These are phyloP conservation scores for Thelaira solivaga DNA, from an alignment of 2,888 invertebrate species.

Conservation along the genomic window DNA sequence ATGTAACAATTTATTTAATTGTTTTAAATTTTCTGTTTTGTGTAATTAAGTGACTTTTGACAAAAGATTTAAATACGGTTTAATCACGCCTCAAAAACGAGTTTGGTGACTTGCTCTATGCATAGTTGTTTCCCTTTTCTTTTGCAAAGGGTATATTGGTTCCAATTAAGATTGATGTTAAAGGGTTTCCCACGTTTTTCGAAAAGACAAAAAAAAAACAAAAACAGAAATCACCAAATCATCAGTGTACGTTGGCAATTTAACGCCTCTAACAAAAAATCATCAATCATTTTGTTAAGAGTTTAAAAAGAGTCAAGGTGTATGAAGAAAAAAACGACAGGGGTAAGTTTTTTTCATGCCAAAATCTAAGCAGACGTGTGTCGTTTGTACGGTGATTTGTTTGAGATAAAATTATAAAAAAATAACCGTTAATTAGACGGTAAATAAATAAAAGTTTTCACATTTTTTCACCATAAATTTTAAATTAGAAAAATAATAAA, in stretches of 20 bases:
- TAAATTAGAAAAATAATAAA: conserved; percentile 11
- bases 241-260: conserved; percentile 20
- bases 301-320: conserved; percentile 16
- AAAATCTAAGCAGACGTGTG: conserved; percentile 37
- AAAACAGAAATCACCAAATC: conserved; percentile 23
- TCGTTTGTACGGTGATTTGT: conserved; percentile 14
- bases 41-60: no score
- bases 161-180: conserved; percentile 2
- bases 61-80: no score
- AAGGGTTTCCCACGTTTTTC: conserved; percentile 48
- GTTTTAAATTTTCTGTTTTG: no score
- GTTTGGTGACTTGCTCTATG: no score
- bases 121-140: no score
- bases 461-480: conserved; percentile 19
- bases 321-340: conserved; percentile 37
- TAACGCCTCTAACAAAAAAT: conserved; percentile 44
- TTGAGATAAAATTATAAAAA: background rate
- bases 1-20: no score
- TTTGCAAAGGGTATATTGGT: no score
- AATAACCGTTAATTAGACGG: conserved; percentile 51
- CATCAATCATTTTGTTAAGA: conserved; percentile 47
- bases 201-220: no score
- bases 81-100: no score
- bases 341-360: conserved; percentile 42
- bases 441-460: conserved; percentile 11